Evolutionary conservation across 2,113 vertebrate species (phyloP).

Genomic region (Chionodraco myersi): DNA sequence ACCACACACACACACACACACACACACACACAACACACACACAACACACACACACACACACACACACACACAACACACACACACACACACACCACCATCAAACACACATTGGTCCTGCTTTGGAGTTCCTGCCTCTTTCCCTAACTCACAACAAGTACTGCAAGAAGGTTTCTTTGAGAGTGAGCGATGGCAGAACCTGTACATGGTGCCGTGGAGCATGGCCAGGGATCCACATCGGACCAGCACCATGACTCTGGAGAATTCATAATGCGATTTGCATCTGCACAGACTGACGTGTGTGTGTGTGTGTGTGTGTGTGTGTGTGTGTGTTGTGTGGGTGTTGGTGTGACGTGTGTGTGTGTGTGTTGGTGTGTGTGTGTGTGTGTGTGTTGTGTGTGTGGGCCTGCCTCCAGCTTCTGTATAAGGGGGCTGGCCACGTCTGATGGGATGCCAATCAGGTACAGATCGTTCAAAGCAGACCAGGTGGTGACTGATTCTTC

Average conservation of each 20-base stretch:
- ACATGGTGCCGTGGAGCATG: background rate
- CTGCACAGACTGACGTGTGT: too few relatives aligned
- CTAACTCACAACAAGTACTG: background rate
- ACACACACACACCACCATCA: background rate
- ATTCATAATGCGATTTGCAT: too few relatives aligned
- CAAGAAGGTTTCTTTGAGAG: background rate
- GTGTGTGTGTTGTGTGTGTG: conserved; percentile 4
- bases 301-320: conserved; percentile 9
- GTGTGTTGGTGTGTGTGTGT: conserved; percentile 14
- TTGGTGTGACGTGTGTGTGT: conserved; percentile 7
- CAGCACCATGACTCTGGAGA: too few relatives aligned
- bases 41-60: too few relatives aligned
- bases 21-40: too few relatives aligned
- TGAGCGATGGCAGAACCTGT: background rate
- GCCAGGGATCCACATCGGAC: background rate
- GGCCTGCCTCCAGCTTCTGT: conserved; percentile 32
- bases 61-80: too few relatives aligned
- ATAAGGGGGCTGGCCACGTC: background rate
- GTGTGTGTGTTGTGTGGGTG: conserved; percentile 16
- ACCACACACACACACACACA: background rate
- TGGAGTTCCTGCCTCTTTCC: background rate
- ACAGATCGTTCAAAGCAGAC: conserved; percentile 58
- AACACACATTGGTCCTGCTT: background rate
- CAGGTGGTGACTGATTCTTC: conserved; percentile 33
- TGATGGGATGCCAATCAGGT: conserved; percentile 31